Percentiles rank a stretch among this genome's conserved stretches.
phyloP scores from a whole-genome alignment of 2,888 invertebrate genomes.

The Amblyjoppa fuscipennis region DNA sequence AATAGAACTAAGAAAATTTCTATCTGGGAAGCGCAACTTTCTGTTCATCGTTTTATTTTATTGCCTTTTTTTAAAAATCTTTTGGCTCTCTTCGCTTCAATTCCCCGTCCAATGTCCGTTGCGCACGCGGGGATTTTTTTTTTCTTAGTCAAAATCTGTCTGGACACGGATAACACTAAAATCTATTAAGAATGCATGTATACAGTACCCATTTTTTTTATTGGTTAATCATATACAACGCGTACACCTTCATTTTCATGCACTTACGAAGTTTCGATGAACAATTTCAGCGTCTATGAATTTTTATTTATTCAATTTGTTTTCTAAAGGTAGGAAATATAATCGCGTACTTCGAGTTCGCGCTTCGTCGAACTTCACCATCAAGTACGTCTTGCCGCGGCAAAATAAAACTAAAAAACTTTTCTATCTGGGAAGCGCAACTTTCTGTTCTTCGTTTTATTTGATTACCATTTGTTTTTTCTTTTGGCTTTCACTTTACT shows the following conservation, averaged over 20 bases:
- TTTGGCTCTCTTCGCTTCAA: constrained; percentile 70
- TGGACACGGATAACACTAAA: neutral
- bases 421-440: constrained; percentile 53
- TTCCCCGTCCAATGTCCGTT: no score
- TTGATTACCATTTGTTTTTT: constrained; percentile 24
- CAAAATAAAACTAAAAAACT: constrained; percentile 54
- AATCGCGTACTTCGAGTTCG: constrained; percentile 32
- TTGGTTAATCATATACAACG: constrained; percentile 64
- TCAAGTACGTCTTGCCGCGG: constrained; percentile 23
- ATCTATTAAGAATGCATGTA: constrained; percentile 47
- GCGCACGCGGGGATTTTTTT: neutral
- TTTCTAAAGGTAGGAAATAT: constrained; percentile 51
- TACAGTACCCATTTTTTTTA: constrained; percentile 61
- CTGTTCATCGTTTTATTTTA: constrained; percentile 32
- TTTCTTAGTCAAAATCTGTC: neutral
- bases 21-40: constrained; percentile 49
- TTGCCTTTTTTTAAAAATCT: constrained; percentile 34
- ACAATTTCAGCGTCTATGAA: constrained; percentile 41
- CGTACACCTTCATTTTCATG: constrained; percentile 49
- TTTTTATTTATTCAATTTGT: constrained; percentile 12
- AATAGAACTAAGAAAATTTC: constrained; percentile 53
- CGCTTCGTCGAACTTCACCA: neutral
- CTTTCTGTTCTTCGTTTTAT: constrained; percentile 29
- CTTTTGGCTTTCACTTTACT: constrained; percentile 77
- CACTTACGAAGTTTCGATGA: constrained; percentile 40